These are phyloP conservation scores for Poeciliopsis prolifica DNA, from an alignment of 2,113 vertebrate genomes.

Conservation along the genomic window DNA sequence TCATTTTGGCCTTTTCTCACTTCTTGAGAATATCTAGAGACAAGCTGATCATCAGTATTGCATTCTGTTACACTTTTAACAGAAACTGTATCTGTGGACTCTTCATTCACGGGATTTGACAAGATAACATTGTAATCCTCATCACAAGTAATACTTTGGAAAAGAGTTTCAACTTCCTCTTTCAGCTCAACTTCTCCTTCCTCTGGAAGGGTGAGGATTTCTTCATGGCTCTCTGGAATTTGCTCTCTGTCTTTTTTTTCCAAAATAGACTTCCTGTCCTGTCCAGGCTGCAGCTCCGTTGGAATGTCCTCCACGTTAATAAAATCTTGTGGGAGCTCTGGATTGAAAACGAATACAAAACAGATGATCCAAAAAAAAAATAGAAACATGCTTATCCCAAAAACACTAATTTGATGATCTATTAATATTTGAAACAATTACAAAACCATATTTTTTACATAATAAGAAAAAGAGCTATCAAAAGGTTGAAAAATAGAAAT, in stretches of 20 bases:
- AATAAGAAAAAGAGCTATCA: too few relatives aligned
- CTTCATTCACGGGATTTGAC: slow-evolving; percentile 1
- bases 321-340: slow-evolving; percentile 24
- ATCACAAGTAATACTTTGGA: neutral
- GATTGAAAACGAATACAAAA: neutral
- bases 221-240: slow-evolving; percentile 14
- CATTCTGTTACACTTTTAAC: neutral
- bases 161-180: slow-evolving; percentile 10
- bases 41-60: slow-evolving; percentile 3
- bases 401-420: too few relatives aligned
- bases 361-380: neutral
- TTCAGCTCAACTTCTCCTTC: slow-evolving; percentile 7
- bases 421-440: too few relatives aligned
- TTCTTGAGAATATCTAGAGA: neutral
- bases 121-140: neutral
- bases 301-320: neutral
- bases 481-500: too few relatives aligned
- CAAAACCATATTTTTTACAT: too few relatives aligned
- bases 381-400: too few relatives aligned
- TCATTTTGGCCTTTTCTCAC: slow-evolving; percentile 11
- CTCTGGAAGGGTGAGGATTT: slow-evolving; percentile 12
- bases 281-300: slow-evolving; percentile 9
- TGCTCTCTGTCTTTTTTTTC: slow-evolving; percentile 6
- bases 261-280: slow-evolving; percentile 8
- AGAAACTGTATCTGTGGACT: neutral